Evolutionary conservation across 53 echinoderm and acorn worm genomes (phyloP).

Genomic region (Pentamera pediparva): DNA sequence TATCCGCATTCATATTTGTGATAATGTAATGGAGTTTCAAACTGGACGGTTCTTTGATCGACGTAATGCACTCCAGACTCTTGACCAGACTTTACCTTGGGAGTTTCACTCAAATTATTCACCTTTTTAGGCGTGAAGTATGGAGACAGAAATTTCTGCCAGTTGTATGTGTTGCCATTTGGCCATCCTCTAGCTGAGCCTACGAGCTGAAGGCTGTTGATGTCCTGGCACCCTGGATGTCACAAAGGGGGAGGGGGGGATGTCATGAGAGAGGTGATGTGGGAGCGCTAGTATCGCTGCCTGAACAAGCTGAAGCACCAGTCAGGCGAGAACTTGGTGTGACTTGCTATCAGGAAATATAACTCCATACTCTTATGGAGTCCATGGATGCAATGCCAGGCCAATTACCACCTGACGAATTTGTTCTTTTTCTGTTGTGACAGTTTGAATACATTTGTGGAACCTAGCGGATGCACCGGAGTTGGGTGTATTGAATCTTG

Average conservation of each 20-base stretch:
- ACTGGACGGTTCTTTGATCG: no score
- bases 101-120: no score
- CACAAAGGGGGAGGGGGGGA: neutral
- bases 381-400: conserved; percentile 11
- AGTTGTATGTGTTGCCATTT: neutral
- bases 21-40: no score
- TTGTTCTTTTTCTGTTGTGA: conserved; percentile 16
- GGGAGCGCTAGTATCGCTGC: neutral
- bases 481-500: no score
- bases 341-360: conserved; percentile 17
- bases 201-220: neutral
- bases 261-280: neutral
- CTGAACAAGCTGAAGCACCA: conserved; percentile 5
- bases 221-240: neutral
- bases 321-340: conserved; percentile 21
- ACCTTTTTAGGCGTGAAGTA: conserved; percentile 14
- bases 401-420: conserved; percentile 11
- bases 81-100: no score
- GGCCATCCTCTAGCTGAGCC: neutral
- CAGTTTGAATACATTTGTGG: no score
- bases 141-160: neutral
- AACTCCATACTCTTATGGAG: neutral
- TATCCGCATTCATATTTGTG: no score
- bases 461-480: no score
- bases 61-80: no score